These are phyloP conservation scores for Corynorhinus townsendii DNA, from an alignment of 2,113 vertebrate genomes.

Conservation along the genomic window DNA sequence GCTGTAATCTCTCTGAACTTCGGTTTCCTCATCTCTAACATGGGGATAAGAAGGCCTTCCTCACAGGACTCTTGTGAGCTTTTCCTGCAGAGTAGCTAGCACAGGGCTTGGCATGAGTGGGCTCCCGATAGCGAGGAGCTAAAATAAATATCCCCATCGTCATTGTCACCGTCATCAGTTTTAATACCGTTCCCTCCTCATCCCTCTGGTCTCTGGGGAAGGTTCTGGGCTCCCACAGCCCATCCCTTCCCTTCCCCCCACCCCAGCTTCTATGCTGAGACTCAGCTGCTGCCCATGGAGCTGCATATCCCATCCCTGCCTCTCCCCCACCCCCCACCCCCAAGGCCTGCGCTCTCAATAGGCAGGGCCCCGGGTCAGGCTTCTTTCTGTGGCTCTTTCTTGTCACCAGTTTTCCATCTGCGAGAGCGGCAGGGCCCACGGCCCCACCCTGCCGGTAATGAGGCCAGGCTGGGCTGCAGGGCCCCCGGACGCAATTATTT, in stretches of 20 bases:
- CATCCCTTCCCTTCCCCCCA: neutral
- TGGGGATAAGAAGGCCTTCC: neutral
- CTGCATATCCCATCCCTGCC: neutral
- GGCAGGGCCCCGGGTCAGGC: constrained; percentile 75
- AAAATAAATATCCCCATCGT: neutral
- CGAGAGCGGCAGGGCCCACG: constrained; percentile 68
- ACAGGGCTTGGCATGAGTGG: neutral
- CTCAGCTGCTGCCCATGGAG: constrained; percentile 52
- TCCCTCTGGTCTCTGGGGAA: neutral
- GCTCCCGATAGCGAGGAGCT: neutral
- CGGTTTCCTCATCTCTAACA: neutral
- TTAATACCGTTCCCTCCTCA: neutral
- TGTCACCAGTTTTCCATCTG: constrained; percentile 80
- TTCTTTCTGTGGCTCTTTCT: constrained; percentile 79
- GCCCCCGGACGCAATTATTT: constrained; percentile 80
- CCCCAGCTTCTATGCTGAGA: neutral
- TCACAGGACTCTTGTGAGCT: neutral
- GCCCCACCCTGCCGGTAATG: constrained; percentile 79
- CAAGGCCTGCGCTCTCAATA: constrained; percentile 71
- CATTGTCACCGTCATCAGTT: neutral
- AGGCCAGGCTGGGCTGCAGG: constrained; percentile 81
- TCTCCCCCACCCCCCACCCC: neutral
- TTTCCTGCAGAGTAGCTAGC: neutral
- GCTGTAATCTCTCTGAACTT: neutral
- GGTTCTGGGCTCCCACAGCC: neutral